Conservation (phyloP, 1,140 invertebrate genomes). For the Oncopodura yosiiana region DNA sequence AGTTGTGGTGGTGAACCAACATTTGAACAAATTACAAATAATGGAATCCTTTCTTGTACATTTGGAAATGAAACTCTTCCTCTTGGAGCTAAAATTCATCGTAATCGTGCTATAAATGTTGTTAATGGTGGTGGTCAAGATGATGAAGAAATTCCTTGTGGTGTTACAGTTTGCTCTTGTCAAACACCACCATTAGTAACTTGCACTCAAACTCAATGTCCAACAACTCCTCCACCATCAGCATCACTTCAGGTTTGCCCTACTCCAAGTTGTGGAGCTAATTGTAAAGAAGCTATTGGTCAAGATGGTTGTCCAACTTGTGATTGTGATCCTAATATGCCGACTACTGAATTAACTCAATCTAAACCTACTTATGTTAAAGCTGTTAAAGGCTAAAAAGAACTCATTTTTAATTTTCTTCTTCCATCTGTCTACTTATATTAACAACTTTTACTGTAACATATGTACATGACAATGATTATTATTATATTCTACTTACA, state of each 20-base stretch:
- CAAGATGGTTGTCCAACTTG: conserved; percentile 23
- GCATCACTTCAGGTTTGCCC: conserved; percentile 3
- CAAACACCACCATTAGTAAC: conserved; percentile 23
- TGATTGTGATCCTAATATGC: conserved; percentile 15
- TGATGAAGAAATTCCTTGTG: conserved; percentile 19
- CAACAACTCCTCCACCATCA: conserved; percentile 1
- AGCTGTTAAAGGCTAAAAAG: no score
- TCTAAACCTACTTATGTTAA: no score
- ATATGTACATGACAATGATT: no score
- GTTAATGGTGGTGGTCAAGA: background rate
- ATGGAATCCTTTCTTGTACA: conserved; percentile 18
- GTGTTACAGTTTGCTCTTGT: conserved; percentile 23
- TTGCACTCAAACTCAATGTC: conserved; percentile 21
- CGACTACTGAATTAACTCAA: no score
- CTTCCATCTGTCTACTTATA: no score
- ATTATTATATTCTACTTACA: no score
- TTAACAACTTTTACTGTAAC: no score
- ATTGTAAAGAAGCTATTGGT: conserved; percentile 13
- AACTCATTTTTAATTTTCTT: no score
- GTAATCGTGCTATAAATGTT: background rate
- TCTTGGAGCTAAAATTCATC: conserved; percentile 1
- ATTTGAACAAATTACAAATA: conserved; percentile 14
- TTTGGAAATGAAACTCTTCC: conserved; percentile 26
- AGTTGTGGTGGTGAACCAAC: conserved; percentile 47
- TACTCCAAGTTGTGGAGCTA: conserved; percentile 9